phyloP scores from a whole-genome alignment of 1,140 invertebrate genomes.

The Heliconius melpomene region DNA sequence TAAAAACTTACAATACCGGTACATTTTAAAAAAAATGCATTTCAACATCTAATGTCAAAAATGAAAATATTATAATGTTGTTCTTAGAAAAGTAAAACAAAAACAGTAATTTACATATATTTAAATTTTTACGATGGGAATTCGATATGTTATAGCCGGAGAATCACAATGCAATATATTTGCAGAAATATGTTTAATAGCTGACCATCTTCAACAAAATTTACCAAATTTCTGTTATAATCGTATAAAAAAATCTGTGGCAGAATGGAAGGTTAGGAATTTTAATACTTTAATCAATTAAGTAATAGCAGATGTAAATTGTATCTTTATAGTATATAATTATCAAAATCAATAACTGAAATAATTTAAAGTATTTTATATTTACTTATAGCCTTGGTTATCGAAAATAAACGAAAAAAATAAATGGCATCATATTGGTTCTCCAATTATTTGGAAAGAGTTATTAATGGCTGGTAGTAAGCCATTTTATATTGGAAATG shows the following conservation, averaged over 20 bases:
- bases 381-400: constrained; percentile 66
- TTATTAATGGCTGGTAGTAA: constrained; percentile 75
- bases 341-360: not conserved
- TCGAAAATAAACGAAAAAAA: constrained; percentile 71
- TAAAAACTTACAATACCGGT: not conserved
- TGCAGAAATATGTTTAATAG: constrained; percentile 66
- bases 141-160: constrained; percentile 70
- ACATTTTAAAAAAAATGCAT: not conserved
- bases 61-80: not conserved
- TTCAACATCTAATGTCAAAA: not conserved
- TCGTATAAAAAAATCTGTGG: constrained; percentile 62
- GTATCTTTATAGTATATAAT: not conserved
- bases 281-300: not conserved
- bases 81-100: not conserved
- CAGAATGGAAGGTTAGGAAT: constrained; percentile 68
- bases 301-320: not conserved
- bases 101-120: not conserved
- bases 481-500: constrained; percentile 78
- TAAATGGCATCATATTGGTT: constrained; percentile 76
- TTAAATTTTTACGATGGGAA: constrained; percentile 50
- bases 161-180: constrained; percentile 68
- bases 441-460: constrained; percentile 81
- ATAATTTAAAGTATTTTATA: not conserved
- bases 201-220: constrained; percentile 68
- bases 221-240: constrained; percentile 71